Percentiles rank a stretch among this genome's conserved stretches.
These are phyloP conservation scores for Beroe ovata DNA, from an alignment of 37 sponge, comb jelly and placozoan genomes.

Conservation along the genomic window DNA sequence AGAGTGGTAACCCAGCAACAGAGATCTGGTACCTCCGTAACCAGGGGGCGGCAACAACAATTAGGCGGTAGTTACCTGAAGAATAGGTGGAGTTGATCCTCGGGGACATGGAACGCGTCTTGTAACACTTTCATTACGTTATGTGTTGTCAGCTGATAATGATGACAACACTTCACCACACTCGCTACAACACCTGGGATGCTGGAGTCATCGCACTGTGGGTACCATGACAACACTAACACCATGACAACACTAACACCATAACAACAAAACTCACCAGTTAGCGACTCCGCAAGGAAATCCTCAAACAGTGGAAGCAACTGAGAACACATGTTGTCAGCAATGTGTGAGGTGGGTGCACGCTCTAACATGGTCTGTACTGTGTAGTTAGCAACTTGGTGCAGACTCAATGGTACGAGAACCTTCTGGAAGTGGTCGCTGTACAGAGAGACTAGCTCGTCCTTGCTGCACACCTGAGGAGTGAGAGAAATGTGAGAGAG, in stretches of 20 bases:
- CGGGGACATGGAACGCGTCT: constrained; percentile 55
- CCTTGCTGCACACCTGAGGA: constrained; percentile 12
- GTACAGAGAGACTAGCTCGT: constrained; percentile 28
- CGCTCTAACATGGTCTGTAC: constrained; percentile 34
- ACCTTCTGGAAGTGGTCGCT: neutral
- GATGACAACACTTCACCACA: constrained; percentile 35
- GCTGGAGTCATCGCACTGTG: neutral
- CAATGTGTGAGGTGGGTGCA: neutral
- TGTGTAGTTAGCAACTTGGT: constrained; percentile 44
- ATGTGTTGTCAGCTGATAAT: neutral
- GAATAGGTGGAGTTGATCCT: neutral
- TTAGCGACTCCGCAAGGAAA: constrained; percentile 29
- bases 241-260: neutral
- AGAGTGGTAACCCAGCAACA: no score
- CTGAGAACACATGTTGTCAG: constrained; percentile 40
- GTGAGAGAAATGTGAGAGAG: neutral
- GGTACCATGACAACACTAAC: neutral
- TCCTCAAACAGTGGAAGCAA: constrained; percentile 22
- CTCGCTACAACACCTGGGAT: constrained; percentile 24
- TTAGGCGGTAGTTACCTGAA: constrained; percentile 22
- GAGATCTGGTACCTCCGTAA: no score
- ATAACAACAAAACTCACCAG: constrained; percentile 12
- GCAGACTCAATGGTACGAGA: constrained; percentile 20
- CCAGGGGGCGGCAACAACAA: no score
- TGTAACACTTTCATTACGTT: neutral